Evolutionary conservation across 2,113 vertebrate genomes (phyloP).

Genomic region (Cyprinodon tularosa): DNA sequence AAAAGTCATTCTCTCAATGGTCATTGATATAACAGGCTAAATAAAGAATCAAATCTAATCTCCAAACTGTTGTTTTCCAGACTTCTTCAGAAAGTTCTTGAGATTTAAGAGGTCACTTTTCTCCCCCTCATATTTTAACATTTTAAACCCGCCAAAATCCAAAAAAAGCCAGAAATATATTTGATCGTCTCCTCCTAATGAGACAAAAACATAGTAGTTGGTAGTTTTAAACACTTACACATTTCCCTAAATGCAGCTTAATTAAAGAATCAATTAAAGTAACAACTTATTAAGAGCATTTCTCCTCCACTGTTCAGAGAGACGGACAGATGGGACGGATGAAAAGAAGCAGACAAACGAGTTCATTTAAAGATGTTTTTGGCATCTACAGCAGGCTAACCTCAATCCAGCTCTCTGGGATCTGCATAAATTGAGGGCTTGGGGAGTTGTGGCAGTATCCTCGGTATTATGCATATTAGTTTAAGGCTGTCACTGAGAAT

Average conservation of each 20-base stretch:
- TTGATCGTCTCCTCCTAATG: too few species aligned
- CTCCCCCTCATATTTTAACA: too few species aligned
- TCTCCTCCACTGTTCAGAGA: conserved; percentile 14
- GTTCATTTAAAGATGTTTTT: conserved; percentile 76
- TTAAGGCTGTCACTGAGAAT: conserved; percentile 83
- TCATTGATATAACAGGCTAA: too few species aligned
- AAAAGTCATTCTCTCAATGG: too few species aligned
- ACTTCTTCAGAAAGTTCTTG: too few species aligned
- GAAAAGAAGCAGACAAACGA: conserved; percentile 72
- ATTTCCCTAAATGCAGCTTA: conserved; percentile 11
- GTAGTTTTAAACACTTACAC: not conserved
- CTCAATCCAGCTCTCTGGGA: conserved; percentile 80
- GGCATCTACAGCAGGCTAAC: conserved; percentile 71
- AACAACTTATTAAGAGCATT: conserved; percentile 37
- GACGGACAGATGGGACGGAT: conserved; percentile 49
- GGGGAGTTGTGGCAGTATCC: conserved; percentile 79
- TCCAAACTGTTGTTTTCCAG: too few species aligned
- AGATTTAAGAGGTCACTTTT: too few species aligned
- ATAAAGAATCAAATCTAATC: too few species aligned
- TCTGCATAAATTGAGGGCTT: conserved; percentile 83
- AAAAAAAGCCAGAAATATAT: too few species aligned
- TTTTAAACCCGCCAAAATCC: too few species aligned
- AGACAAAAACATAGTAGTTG: too few species aligned
- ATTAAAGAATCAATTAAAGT: conserved; percentile 19
- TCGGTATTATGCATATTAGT: conserved; percentile 83